Percentiles rank a stretch among this genome's conserved stretches.
phyloP scores from a whole-genome alignment of 64 coral and sea anemone species.

The Pachyseris speciosa region DNA sequence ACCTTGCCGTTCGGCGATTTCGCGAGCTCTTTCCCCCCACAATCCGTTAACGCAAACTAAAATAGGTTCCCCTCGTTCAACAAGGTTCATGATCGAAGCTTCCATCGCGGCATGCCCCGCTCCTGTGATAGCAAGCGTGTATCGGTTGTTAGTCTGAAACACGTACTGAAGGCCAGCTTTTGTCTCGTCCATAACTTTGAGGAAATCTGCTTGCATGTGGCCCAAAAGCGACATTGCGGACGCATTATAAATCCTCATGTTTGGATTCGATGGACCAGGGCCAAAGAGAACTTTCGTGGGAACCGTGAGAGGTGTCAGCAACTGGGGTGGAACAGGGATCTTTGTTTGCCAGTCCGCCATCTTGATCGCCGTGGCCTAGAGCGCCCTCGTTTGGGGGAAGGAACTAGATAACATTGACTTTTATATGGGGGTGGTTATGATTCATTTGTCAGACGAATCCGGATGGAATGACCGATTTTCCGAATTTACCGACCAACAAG shows the following conservation, averaged over 20 bases:
- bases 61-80: conserved; percentile 87
- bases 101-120: conserved; percentile 94
- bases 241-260: conserved; percentile 79
- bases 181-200: conserved; percentile 80
- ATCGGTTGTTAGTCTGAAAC: conserved; percentile 91
- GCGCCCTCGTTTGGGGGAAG: conserved; percentile 17
- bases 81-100: conserved; percentile 93
- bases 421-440: no score
- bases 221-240: conserved; percentile 90
- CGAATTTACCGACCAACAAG: no score
- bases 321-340: conserved; percentile 51
- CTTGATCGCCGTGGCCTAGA: not conserved
- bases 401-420: no score
- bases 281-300: conserved; percentile 85
- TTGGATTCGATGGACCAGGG: conserved; percentile 91
- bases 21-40: conserved; percentile 87
- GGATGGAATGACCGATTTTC: no score
- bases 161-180: conserved; percentile 91
- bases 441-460: no score
- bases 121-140: conserved; percentile 80
- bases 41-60: conserved; percentile 91
- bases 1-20: conserved; percentile 91
- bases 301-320: conserved; percentile 81
- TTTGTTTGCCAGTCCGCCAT: conserved; percentile 21
- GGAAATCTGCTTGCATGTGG: conserved; percentile 86